Conservation (phyloP, 2,888 invertebrate species). For the Trachelus tabidus region DNA sequence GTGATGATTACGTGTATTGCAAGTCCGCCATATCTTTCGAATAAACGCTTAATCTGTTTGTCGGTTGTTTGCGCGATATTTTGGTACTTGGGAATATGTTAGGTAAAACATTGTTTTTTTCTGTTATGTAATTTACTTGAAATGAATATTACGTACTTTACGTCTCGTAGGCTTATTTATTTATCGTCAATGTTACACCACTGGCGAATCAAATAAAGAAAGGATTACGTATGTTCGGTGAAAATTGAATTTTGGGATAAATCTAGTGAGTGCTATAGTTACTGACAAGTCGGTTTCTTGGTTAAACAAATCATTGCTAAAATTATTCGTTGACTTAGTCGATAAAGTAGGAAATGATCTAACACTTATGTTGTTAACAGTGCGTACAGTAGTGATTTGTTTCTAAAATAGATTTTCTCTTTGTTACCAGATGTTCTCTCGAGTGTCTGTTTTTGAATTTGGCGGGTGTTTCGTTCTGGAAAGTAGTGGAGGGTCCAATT, state of each 20-base stretch:
- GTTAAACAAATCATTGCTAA: neutral
- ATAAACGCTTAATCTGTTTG: neutral
- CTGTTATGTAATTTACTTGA: neutral
- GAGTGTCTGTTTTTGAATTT: neutral
- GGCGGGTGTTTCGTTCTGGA: too few species aligned
- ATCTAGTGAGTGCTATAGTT: neutral
- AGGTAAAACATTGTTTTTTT: neutral
- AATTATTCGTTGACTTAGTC: neutral
- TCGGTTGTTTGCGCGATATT: neutral
- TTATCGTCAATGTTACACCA: too few species aligned
- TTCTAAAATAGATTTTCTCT: neutral
- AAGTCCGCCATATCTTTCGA: neutral
- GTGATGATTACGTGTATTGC: neutral
- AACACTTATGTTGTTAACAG: neutral
- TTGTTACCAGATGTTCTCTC: neutral
- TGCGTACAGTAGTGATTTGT: neutral
- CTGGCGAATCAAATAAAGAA: neutral
- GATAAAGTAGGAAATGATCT: neutral
- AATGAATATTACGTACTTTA: neutral
- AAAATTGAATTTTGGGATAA: neutral
- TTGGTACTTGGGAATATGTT: neutral
- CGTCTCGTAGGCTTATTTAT: too few species aligned
- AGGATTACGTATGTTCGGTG: neutral
- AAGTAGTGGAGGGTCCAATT: too few species aligned
- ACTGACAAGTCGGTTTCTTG: neutral